phyloP scores from a whole-genome alignment of 2,797 vertebrate species.

The Cyclura pinguis region DNA sequence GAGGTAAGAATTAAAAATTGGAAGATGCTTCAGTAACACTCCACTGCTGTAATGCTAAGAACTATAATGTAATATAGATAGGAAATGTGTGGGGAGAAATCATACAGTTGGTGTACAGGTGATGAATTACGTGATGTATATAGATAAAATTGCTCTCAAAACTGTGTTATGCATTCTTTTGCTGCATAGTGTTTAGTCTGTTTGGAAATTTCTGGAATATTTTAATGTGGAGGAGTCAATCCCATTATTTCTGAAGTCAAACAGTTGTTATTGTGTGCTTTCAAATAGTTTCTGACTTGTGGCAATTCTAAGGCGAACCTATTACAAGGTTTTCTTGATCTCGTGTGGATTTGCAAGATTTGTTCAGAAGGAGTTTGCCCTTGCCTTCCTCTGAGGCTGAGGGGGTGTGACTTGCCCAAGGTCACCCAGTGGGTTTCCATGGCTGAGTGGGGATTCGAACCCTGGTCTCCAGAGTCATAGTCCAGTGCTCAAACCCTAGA shows the following conservation, averaged over 20 bases:
- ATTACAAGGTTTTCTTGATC: too few species aligned
- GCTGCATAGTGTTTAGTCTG: neutral
- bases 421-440: too few species aligned
- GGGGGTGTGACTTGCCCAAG: too few species aligned
- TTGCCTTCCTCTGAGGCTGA: too few species aligned
- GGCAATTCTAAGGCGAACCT: too few species aligned
- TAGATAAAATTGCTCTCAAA: neutral
- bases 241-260: neutral
- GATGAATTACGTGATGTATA: neutral
- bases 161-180: neutral
- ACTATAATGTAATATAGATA: neutral
- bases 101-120: neutral
- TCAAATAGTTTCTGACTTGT: too few species aligned
- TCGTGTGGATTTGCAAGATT: too few species aligned
- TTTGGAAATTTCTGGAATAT: neutral
- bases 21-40: neutral
- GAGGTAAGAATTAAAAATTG: conserved; percentile 81
- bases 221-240: neutral
- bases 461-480: too few species aligned
- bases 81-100: neutral
- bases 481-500: neutral
- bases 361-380: too few species aligned
- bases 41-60: neutral
- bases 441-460: too few species aligned
- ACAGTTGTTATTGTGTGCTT: too few species aligned